These are phyloP conservation scores for Agonopterix subpropinquella DNA, from an alignment of 2,888 invertebrate species.

Conservation along the genomic window DNA sequence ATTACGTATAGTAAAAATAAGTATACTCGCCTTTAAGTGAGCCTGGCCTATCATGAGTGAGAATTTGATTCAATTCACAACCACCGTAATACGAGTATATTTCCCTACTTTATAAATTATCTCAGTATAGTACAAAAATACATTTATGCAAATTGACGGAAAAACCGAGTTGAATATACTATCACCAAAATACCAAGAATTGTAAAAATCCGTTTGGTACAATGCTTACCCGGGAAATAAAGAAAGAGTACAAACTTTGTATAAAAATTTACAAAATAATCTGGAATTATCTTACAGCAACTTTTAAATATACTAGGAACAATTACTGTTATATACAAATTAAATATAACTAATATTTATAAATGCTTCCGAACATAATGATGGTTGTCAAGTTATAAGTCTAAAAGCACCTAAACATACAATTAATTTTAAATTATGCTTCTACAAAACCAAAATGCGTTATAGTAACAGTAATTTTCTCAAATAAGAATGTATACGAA, in stretches of 20 bases:
- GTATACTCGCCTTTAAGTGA: conserved; percentile 13
- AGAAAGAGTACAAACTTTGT: not conserved
- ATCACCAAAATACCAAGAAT: too few species aligned
- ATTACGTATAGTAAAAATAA: conserved; percentile 4
- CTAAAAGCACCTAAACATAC: conserved; percentile 1
- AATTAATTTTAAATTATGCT: not conserved
- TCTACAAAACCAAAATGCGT: not conserved
- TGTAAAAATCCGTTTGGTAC: too few species aligned
- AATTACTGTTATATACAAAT: conserved; percentile 8
- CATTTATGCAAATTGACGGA: too few species aligned
- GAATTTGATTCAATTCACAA: conserved; percentile 6
- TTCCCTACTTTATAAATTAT: not conserved
- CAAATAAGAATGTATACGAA: not conserved
- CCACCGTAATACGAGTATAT: conserved; percentile 8
- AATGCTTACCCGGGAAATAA: too few species aligned
- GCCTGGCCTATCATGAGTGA: conserved; percentile 4
- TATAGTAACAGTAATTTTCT: too few species aligned
- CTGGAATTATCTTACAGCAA: conserved; percentile 1
- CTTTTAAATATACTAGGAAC: conserved; percentile 14
- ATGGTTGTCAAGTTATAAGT: conserved; percentile 1
- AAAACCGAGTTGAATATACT: too few species aligned
- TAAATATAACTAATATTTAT: conserved; percentile 12
- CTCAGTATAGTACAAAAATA: too few species aligned
- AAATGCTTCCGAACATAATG: conserved; percentile 18
- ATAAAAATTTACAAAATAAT: conserved; percentile 1